Evolutionary conservation across 64 coral and sea anemone species (phyloP).

Genomic region (Anthopleura sola): DNA sequence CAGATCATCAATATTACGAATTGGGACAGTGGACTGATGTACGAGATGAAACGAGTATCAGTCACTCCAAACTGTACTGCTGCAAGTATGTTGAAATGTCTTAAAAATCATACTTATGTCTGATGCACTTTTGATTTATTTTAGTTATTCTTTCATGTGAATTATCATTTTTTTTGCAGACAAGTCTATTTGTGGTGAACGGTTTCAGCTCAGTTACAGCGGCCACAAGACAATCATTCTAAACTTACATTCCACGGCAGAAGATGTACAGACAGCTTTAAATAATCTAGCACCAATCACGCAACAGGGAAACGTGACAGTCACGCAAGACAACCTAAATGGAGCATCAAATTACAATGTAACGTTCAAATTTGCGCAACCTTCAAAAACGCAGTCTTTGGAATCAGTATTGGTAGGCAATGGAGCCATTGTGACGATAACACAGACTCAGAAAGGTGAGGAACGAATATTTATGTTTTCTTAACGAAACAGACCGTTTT

Average conservation of each 20-base stretch:
- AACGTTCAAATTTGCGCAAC: slow-evolving; percentile 34
- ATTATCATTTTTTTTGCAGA: not conserved
- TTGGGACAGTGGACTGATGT: slow-evolving; percentile 40
- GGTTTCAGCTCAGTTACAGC: slow-evolving; percentile 31
- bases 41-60: slow-evolving; percentile 28
- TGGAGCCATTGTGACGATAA: not conserved
- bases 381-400: slow-evolving; percentile 22
- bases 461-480: not conserved
- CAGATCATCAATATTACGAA: slow-evolving; percentile 54
- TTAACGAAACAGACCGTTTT: no score
- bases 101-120: not conserved
- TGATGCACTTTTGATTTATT: not conserved
- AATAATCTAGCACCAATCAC: slow-evolving; percentile 34
- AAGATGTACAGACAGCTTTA: slow-evolving; percentile 21
- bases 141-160: not conserved
- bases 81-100: not conserved
- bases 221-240: not conserved
- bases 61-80: slow-evolving; percentile 7
- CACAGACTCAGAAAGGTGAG: not conserved
- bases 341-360: slow-evolving; percentile 27
- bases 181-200: not conserved
- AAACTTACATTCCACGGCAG: slow-evolving; percentile 5
- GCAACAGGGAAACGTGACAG: slow-evolving; percentile 34
- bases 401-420: not conserved
- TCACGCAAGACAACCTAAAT: slow-evolving; percentile 17